Conservation (phyloP, 2,113 vertebrate genomes). For the Zingel zingel region DNA sequence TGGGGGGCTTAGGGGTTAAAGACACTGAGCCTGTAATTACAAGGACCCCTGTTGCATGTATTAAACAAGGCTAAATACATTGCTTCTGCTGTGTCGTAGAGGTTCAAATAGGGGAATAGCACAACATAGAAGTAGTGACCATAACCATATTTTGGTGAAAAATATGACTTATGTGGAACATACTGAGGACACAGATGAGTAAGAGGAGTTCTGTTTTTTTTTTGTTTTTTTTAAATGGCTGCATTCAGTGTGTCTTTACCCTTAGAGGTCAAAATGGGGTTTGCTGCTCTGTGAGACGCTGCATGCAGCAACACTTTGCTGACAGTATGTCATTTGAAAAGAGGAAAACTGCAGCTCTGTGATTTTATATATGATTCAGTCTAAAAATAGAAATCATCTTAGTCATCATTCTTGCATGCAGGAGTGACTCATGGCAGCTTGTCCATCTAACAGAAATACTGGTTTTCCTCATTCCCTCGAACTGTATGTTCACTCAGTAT, state of each 20-base stretch:
- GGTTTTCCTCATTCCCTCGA: neutral
- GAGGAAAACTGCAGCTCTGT: slow-evolving; percentile 16
- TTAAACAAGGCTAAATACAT: neutral
- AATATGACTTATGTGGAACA: neutral
- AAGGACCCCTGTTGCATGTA: neutral
- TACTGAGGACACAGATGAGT: neutral
- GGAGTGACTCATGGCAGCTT: slow-evolving; percentile 58
- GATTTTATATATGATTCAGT: slow-evolving; percentile 24
- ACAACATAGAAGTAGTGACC: neutral
- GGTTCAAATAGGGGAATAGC: neutral
- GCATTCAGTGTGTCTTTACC: neutral
- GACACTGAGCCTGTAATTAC: neutral
- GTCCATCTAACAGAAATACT: slow-evolving; percentile 9
- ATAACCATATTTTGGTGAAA: neutral
- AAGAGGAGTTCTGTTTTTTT: neutral
- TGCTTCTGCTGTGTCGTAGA: neutral
- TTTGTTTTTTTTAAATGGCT: neutral
- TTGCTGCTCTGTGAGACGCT: neutral
- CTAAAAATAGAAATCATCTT: slow-evolving; percentile 55
- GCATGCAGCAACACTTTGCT: neutral
- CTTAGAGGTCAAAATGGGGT: neutral
- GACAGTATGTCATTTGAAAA: neutral
- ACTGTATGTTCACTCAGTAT: neutral
- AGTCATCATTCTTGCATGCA: slow-evolving; percentile 54
- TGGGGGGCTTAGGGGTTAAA: neutral